These are phyloP conservation scores for Tenebrio molitor DNA, from an alignment of 1,140 invertebrate genomes.

Conservation along the genomic window DNA sequence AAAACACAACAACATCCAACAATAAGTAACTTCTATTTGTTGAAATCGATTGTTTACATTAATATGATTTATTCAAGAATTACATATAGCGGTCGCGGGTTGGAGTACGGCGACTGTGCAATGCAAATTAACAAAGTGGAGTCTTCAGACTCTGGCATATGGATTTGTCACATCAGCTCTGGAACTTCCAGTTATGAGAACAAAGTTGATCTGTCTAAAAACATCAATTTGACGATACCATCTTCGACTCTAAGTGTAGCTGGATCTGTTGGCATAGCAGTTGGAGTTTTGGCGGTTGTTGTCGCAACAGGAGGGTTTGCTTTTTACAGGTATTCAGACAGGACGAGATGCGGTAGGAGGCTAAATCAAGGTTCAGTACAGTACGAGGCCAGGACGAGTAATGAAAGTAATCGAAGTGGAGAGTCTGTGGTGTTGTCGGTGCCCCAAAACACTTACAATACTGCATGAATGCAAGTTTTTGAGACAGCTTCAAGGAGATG, in stretches of 20 bases:
- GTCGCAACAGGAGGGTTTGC: not conserved
- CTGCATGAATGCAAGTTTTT: too few species aligned
- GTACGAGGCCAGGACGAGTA: not conserved
- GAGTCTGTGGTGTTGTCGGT: too few species aligned
- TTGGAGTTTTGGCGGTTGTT: not conserved
- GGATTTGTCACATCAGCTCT: conserved; percentile 42
- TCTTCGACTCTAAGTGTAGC: not conserved
- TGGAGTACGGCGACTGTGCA: conserved; percentile 47
- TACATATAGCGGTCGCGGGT: conserved; percentile 38
- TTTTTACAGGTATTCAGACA: not conserved
- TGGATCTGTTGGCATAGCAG: not conserved
- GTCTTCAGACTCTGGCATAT: conserved; percentile 30
- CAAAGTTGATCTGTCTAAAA: not conserved
- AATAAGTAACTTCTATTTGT: not conserved
- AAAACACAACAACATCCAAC: not conserved
- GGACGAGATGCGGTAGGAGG: not conserved
- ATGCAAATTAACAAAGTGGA: conserved; percentile 14
- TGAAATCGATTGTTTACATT: too few species aligned
- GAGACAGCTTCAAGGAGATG: too few species aligned
- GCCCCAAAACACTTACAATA: too few species aligned
- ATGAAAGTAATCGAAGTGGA: not conserved
- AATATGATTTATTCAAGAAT: conserved; percentile 24
- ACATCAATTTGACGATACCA: not conserved
- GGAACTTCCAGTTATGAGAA: not conserved
- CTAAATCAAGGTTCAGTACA: not conserved